Evolutionary conservation across 1,140 invertebrate genomes (phyloP), one percentile per base, ranked within the genome.

Genomic region (Calycopis cecrops): DNA sequence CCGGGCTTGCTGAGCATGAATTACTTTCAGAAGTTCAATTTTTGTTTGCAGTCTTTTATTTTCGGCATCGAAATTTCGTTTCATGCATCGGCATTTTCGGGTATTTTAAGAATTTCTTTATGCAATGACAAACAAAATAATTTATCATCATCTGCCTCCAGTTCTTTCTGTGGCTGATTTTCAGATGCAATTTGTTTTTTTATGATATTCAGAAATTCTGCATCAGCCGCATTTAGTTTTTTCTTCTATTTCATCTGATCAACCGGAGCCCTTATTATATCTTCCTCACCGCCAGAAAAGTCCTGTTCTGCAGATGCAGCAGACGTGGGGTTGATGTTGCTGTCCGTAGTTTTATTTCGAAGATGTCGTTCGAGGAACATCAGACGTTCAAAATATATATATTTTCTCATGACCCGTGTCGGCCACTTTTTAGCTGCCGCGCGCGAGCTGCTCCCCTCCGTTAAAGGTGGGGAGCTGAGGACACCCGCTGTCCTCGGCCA

Each of bases 71-170:
- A 21, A 28, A 40, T 21, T n/a, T n/a, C n/a, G n/a, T n/a, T n/a
- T n/a, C n/a, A n/a, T n/a, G n/a, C 16, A 42, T 42, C 10, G 17
- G 35, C n/a, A 21, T 33, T 40, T 21, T 40, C 37, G 14, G 28
- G 28, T 35, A 55, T 16, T 48, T 55, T 55, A 9, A 55, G 9
- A 47, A 55, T 28, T 28, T 55, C 52, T 55, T 55, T 48, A 17
- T 55, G 28, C 35, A 55, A 55, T 10, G 52, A 55, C 33, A 55
- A 55, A 35, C 42, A 55, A 18, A 55, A 48, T 18, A 55, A 33
- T 35, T 55, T 55, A 33, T 53, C 50, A 52, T 52, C 50, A 52
- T 52, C 52, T 9, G 3, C 14, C 37, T 53, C 52, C 9, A 8
- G n/a, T 12, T 44, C 9, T 11, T 12, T 14, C 0, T 18, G 42